A percentile compares a stretch with the other conserved stretches of the same genome.
phyloP scores from a whole-genome alignment of 2,113 vertebrate genomes.

The Pheucticus melanocephalus region DNA sequence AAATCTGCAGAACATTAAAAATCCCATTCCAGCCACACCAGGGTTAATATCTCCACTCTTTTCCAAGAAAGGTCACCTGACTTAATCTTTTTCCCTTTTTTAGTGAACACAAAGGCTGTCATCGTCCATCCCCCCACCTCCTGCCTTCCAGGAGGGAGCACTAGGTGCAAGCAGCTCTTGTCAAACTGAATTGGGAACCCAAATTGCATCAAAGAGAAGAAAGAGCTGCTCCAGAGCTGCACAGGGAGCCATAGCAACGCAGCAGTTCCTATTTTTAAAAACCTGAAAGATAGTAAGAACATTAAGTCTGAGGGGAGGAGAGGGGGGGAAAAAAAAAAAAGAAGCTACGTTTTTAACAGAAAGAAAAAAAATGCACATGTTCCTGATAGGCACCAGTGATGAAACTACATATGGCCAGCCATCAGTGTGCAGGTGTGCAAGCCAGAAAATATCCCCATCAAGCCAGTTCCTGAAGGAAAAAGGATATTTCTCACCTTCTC shows the following conservation, averaged over 20 bases:
- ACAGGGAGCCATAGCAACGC: constrained; percentile 67
- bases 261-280: constrained; percentile 75
- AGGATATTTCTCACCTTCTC: not conserved
- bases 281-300: constrained; percentile 66
- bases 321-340: not conserved
- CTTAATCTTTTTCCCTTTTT: not conserved
- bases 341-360: not conserved
- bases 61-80: not conserved
- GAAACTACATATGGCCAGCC: not conserved
- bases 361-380: not conserved
- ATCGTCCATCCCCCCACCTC: fast-evolving
- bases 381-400: constrained; percentile 15
- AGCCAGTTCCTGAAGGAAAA: not conserved
- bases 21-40: fast-evolving
- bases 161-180: constrained; percentile 48
- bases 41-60: not conserved
- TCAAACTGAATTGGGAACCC: not conserved
- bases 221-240: constrained; percentile 34
- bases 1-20: not conserved
- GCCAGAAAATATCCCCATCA: not conserved
- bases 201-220: constrained; percentile 33
- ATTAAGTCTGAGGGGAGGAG: not conserved
- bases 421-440: not conserved
- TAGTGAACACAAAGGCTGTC: not conserved
- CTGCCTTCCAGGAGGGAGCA: not conserved